Percentiles rank a stretch among this genome's conserved stretches.
Evolutionary conservation across 2,797 vertebrate species (phyloP).

Genomic region (Rhinichthys osculus): DNA sequence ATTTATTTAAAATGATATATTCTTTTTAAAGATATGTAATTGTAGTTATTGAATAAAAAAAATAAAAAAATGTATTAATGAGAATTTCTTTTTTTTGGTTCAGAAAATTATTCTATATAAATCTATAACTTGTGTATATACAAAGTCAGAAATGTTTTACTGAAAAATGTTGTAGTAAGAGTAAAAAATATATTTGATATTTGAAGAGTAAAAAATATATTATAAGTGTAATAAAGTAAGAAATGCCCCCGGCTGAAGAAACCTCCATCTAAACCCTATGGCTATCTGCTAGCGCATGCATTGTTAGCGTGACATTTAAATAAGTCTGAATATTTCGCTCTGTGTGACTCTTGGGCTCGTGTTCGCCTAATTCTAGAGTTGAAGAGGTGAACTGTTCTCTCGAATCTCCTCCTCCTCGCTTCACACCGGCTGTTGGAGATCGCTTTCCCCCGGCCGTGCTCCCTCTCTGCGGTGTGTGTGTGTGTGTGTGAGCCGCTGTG

Average conservation of each 20-base stretch:
- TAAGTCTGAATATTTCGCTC: not conserved
- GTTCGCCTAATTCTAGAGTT: slow-evolving; percentile 4
- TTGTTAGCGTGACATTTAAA: not conserved
- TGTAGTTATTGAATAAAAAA: too few relatives aligned
- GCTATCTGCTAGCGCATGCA: not conserved
- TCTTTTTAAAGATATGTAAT: too few relatives aligned
- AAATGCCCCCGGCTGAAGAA: not conserved
- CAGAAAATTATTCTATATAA: not conserved
- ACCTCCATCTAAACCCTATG: not conserved
- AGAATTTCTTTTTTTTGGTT: not conserved
- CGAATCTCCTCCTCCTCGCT: not conserved
- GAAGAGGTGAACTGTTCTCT: not conserved
- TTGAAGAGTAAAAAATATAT: not conserved
- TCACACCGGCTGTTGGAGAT: not conserved
- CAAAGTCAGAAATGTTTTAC: not conserved
- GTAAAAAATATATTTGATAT: not conserved
- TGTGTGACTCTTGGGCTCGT: not conserved
- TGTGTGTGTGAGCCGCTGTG: too few relatives aligned
- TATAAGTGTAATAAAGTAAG: not conserved
- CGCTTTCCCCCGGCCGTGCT: not conserved
- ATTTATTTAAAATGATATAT: too few relatives aligned
- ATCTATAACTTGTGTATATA: too few relatives aligned
- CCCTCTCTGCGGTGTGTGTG: too few relatives aligned
- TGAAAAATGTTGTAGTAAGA: not conserved
- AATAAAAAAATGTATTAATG: rapidly evolving